phyloP scores from a whole-genome alignment of 2,113 vertebrate species.

The Oceanodroma tethys region DNA sequence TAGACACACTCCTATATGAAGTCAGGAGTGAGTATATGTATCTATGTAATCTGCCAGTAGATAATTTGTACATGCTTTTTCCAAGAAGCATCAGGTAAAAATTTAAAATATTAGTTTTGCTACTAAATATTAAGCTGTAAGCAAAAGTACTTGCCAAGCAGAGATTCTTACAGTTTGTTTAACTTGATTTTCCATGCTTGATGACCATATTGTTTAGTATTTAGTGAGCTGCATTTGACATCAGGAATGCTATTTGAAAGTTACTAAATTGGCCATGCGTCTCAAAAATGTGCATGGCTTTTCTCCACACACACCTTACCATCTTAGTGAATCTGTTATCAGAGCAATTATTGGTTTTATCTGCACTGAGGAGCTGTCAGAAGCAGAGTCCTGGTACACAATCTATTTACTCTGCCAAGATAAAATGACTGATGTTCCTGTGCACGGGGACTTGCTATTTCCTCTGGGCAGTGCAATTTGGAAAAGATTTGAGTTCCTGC shows the following conservation, averaged over 20 bases:
- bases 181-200: slow-evolving; percentile 46
- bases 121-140: slow-evolving; percentile 48
- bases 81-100: background rate
- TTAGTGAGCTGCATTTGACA: slow-evolving; percentile 20
- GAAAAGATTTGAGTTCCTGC: background rate
- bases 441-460: background rate
- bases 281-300: background rate
- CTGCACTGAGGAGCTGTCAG: slow-evolving; percentile 31
- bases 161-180: background rate
- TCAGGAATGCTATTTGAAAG: slow-evolving; percentile 36
- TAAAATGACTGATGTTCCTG: slow-evolving; percentile 15
- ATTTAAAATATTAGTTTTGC: background rate
- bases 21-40: background rate
- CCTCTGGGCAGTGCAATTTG: background rate
- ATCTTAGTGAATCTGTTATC: slow-evolving; percentile 5
- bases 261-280: background rate
- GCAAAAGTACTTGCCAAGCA: slow-evolving; percentile 1
- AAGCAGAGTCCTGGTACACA: background rate
- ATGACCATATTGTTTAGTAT: slow-evolving; percentile 42
- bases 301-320: background rate
- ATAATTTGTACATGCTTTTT: background rate
- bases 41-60: background rate
- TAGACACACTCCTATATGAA: background rate
- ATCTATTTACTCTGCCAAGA: slow-evolving; percentile 4
- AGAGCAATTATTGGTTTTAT: slow-evolving; percentile 54